Base-by-base conservation (phyloP, 2,888 invertebrate genomes). In the Phortica okadai region DNA sequence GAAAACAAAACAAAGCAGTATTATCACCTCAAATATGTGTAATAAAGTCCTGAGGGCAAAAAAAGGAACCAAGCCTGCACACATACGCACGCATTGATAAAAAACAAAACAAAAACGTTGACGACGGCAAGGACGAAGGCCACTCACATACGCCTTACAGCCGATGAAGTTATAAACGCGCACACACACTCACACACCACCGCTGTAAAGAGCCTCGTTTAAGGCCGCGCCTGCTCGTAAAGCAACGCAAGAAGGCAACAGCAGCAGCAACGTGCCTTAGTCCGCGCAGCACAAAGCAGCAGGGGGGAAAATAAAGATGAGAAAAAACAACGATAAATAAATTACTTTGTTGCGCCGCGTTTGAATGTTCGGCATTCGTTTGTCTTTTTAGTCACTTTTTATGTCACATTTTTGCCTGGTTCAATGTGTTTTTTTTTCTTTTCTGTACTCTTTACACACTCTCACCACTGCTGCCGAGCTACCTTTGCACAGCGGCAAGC, bases 1-100 rank as follows among this genome's bases (percentile, higher is more conserved):
- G 70, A 42, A 72, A 72, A 72, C 54, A 72, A 72, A 72, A 72
- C 70, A 72, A 72, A 72, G 56, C 54, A 72, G 84, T 81, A 87
- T 85, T 85, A 85, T 88, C 85, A 85, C 85, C 85, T 85, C 84
- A 88, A 85, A 85, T 88, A 84, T 88, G 87, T 88, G 83, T 88
- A 88, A 87, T 87, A 85, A 88, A 85, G 82, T 85, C 83, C 84
- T 82, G 79, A 58, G 83, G 82, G 88, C 73, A 59, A 76, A 79
- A 82, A 85, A 76, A 84, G 77, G 75, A 78, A 79, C 79, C 76
- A 69, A 45, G 45, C 56, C 59, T 25, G 14, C 76, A 16, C 74
- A 76, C 54, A 45, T 44, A 76, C 72, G 74, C 64, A 74, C 79
- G 77, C 76, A 80, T 77, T 76, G 78, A 72, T 67, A 73, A 70